These are phyloP conservation scores for Furnarius figulus DNA, from an alignment of 2,113 vertebrate genomes.

Conservation along the genomic window DNA sequence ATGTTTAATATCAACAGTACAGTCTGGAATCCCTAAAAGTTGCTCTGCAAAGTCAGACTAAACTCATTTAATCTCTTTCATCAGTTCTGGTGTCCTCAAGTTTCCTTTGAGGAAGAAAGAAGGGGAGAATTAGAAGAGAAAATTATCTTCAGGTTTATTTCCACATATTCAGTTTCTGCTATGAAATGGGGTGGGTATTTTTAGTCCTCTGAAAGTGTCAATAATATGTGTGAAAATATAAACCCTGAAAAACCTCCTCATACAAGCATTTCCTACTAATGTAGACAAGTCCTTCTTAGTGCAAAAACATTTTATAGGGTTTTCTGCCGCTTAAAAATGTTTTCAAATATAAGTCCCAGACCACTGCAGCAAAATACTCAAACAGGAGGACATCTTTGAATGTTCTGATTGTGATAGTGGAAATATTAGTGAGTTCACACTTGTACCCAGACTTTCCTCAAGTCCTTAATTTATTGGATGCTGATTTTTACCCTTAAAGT, in stretches of 20 bases:
- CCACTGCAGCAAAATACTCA: not conserved
- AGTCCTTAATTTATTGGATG: not conserved
- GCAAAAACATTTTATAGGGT: not conserved
- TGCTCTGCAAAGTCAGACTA: conserved; percentile 23
- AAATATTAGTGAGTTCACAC: not conserved
- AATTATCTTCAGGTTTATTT: not conserved
- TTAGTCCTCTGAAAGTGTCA: not conserved
- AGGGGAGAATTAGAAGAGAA: not conserved
- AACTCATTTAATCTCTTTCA: conserved; percentile 53
- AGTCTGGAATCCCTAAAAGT: conserved; percentile 19
- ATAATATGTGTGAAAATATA: not conserved
- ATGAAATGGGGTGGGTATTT: not conserved
- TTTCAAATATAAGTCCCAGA: not conserved
- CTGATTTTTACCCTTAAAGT: not conserved
- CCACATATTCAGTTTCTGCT: not conserved
- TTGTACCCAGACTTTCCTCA: not conserved
- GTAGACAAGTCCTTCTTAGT: not conserved
- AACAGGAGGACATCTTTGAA: not conserved
- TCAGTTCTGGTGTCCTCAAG: not conserved
- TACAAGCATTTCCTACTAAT: not conserved
- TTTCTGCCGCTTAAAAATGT: not conserved
- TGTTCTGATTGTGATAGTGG: not conserved
- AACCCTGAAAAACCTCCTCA: not conserved
- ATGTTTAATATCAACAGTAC: conserved; percentile 15
- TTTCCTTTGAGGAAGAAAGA: not conserved